Percentiles rank a stretch among this genome's conserved stretches.
phyloP scores from a whole-genome alignment of 2,797 vertebrate species.

The Megaceryle alcyon region DNA sequence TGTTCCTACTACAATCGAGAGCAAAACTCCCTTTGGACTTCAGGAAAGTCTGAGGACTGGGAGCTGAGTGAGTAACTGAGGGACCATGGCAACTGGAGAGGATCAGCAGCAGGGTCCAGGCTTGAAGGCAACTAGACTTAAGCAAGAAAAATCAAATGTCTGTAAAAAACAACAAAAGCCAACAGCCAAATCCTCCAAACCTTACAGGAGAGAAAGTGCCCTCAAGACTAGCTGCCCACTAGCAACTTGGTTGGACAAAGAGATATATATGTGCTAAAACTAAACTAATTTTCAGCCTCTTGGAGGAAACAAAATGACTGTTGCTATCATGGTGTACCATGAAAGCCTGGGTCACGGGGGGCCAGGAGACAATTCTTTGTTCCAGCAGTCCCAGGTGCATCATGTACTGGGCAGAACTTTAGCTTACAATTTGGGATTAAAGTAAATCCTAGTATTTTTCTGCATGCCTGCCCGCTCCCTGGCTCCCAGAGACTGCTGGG shows the following conservation, averaged over 20 bases:
- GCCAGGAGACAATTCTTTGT: conserved; percentile 72
- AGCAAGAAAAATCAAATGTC: not conserved
- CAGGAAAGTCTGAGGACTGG: not conserved
- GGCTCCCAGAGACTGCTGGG: conserved; percentile 97
- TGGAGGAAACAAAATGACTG: conserved; percentile 58
- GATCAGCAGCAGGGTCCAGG: not conserved
- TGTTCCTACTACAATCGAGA: fast-evolving
- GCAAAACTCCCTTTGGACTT: not conserved
- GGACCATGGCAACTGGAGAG: not conserved
- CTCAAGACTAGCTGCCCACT: not conserved
- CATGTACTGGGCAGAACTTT: conserved; percentile 86
- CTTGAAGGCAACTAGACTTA: not conserved
- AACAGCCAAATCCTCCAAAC: not conserved
- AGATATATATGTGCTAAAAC: conserved; percentile 21
- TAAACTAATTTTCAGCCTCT: conserved; percentile 44
- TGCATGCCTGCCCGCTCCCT: conserved; percentile 98
- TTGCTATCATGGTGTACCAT: conserved; percentile 52
- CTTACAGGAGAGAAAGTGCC: not conserved
- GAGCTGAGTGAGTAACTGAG: not conserved
- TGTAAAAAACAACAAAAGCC: not conserved
- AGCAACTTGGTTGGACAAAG: not conserved
- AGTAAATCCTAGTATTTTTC: conserved; percentile 98
- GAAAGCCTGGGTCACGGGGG: conserved; percentile 52
- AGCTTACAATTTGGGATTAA: conserved; percentile 99
- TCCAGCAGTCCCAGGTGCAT: conserved; percentile 77